Evolutionary conservation across 2,888 invertebrate genomes (phyloP), one percentile per base, ranked within the genome.

Genomic region (Leistus spinibarbis): DNA sequence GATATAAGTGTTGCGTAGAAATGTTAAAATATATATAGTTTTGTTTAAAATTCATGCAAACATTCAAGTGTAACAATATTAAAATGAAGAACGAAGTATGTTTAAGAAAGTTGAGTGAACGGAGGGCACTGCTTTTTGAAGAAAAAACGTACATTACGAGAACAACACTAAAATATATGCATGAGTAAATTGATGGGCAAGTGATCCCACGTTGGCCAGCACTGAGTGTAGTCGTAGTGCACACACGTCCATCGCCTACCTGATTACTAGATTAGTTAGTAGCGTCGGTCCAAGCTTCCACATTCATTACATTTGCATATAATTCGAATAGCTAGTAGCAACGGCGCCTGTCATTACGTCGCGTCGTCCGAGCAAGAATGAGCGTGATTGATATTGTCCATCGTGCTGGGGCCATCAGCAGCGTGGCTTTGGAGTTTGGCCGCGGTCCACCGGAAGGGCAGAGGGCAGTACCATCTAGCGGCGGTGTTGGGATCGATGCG

Each of bases 251-350:
- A 17, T 19, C 60, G 17, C 3, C 20, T 22, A 72, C 66, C 80
- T 80, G 81, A 82, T 82, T 82, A 82, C 82, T 76, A 80, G 82
- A 82, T 82, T 82, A 82, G 57, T 72, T 27, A 80, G 79, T 79
- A 82, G 82, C 81, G 57, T 72, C 57, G 80, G 79, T 79, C 77
- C 78, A 79, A 79, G 83, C 83, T 83, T 82, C 83, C 82, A 83
- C 82, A 83, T 81, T 83, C 83, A 84, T 84, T 84, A 83, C 83
- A 84, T 83, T 84, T 84, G 82, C 84, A 83, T 84, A 83, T 72
- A 65, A 72, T 66, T 24, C 72, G 57, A 22, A 60, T 20, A 60
- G n/a, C 17, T 16, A 24, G 54, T 54, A 24, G 10, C 64, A 4
- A 16, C 22, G 16, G 23, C 13, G 22, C 16, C 64, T 9, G 9